These are phyloP conservation scores for Chymomyza procnemis DNA, from an alignment of 2,888 invertebrate genomes.

Conservation along the genomic window DNA sequence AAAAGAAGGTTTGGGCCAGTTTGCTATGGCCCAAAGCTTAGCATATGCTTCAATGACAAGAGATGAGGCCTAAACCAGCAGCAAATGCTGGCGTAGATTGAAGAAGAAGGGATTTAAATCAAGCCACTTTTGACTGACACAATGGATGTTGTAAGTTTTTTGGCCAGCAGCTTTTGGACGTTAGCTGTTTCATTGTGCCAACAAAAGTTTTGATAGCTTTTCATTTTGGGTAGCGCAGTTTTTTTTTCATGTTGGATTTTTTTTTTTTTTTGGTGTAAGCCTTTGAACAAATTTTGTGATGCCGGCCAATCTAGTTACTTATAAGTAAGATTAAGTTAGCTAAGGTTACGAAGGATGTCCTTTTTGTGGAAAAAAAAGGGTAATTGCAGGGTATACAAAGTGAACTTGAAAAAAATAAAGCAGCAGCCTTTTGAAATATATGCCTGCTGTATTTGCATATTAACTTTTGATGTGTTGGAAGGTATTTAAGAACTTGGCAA, in stretches of 20 bases:
- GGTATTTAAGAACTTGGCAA: background rate
- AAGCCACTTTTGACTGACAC: conserved; percentile 7
- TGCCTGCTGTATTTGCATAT: background rate
- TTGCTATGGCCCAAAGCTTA: conserved; percentile 47
- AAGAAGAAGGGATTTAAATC: background rate
- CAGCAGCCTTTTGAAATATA: too few species aligned
- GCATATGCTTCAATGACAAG: conserved; percentile 6
- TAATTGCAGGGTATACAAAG: background rate
- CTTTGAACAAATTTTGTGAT: conserved; percentile 34
- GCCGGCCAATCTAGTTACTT: conserved; percentile 24
- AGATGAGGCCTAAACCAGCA: background rate
- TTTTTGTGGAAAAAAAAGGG: background rate
- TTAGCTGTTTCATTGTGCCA: conserved; percentile 19
- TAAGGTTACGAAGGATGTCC: background rate
- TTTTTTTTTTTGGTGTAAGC: conserved; percentile 22
- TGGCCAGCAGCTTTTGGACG: conserved; percentile 9
- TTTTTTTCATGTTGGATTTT: conserved; percentile 20
- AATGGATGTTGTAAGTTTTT: conserved; percentile 17
- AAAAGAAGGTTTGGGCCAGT: conserved; percentile 41
- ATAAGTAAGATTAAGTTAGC: background rate
- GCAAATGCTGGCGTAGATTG: background rate
- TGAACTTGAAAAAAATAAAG: background rate
- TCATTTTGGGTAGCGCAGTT: conserved; percentile 31
- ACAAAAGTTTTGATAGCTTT: conserved; percentile 63
- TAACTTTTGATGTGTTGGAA: background rate